Percentiles rank a stretch among this genome's conserved stretches.
These are phyloP conservation scores for Megamerina dolium DNA, from an alignment of 2,888 invertebrate species.

Conservation along the genomic window DNA sequence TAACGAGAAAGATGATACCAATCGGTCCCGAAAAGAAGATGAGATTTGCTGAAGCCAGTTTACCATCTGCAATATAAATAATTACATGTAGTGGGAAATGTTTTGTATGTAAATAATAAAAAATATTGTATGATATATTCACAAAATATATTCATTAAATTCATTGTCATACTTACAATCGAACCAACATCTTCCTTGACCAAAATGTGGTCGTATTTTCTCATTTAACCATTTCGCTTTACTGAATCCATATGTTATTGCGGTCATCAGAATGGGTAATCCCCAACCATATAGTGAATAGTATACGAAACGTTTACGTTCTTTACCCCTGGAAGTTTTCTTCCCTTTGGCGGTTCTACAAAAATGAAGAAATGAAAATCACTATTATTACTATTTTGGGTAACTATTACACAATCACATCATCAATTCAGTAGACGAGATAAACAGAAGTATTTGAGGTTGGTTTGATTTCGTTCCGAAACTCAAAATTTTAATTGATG, in stretches of 20 bases:
- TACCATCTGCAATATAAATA: conserved; percentile 39
- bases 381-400: too few relatives aligned
- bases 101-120: too few relatives aligned
- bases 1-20: conserved; percentile 59
- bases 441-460: too few relatives aligned
- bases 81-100: too few relatives aligned
- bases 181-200: conserved; percentile 62
- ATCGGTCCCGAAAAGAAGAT: conserved; percentile 63
- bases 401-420: too few relatives aligned
- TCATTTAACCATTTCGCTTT: conserved; percentile 50
- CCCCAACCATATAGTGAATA: conserved; percentile 72
- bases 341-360: conserved; percentile 34
- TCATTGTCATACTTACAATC: conserved; percentile 29
- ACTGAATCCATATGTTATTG: conserved; percentile 55
- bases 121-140: background rate
- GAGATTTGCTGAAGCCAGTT: conserved; percentile 45
- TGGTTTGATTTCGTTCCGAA: too few relatives aligned
- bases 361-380: conserved; percentile 9
- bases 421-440: too few relatives aligned
- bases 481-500: too few relatives aligned
- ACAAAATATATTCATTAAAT: background rate
- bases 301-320: conserved; percentile 53
- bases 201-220: conserved; percentile 57
- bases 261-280: conserved; percentile 55
- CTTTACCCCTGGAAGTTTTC: conserved; percentile 27